Base-by-base conservation (phyloP, 92 coral and sea anemone genomes). In the Zoanthus sociatus region DNA sequence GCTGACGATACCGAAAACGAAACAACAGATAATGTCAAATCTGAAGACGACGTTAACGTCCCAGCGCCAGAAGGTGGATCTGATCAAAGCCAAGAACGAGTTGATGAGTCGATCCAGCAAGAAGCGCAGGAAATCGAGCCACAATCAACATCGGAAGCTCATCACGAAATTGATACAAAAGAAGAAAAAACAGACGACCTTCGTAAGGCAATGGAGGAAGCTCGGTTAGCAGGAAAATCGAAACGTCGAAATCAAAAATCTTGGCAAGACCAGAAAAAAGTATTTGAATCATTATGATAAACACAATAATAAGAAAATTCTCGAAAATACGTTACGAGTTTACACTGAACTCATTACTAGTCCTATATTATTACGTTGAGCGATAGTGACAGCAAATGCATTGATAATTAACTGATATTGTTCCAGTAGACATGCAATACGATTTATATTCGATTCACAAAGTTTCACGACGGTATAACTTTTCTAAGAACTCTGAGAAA, bases 101-200 rank as follows among this genome's bases (percentile, higher is more conserved):
- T 7, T 63, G 26, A 63, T 7, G 69, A 17, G 69, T 17, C 84
- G 15, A 69, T 47, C 32, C 75, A 69, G 54, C 18, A 45, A 32
- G 32, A 68, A 7, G 55, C 7, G 12, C 13, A 84, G 30, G 45
- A 32, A 30, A 12, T 13, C 46, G 70, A 84, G 58, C 60, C 71
- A 17, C 82, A 89, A 21, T 0, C n/a, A 9, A 32, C 75, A 5
- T 70, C 85, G 47, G 61, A 81, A 20, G 9, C 20, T 54, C 67
- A 77, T 6, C 82, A 77, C 6, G 82, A 26, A 51, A 63, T 26
- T 7, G 47, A 70, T 7, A 50, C 85, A 17, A 81, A 81, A 81
- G 10, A 63, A 9, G 26, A 18, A 20, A 74, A 64, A n/a, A 54
- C 85, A 50, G 66, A 37, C 70, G 61, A 81, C 44, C 20, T 63